phyloP scores from a whole-genome alignment of 2,113 vertebrate genomes.

The Cnemophilus loriae region DNA sequence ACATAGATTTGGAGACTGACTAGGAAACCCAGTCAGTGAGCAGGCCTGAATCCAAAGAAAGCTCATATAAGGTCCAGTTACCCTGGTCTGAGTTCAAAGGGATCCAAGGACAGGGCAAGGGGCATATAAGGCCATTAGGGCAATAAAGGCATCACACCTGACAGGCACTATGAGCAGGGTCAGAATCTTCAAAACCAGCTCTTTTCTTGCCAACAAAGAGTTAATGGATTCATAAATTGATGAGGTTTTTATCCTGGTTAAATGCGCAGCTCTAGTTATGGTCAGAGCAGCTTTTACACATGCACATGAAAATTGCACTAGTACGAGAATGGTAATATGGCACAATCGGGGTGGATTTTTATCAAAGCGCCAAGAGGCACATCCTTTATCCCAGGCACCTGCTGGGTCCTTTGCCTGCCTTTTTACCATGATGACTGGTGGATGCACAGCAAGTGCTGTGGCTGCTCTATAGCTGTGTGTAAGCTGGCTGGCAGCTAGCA shows the following conservation, averaged over 20 bases:
- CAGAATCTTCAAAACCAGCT: neutral
- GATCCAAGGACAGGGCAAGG: fast-evolving
- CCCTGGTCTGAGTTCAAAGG: neutral
- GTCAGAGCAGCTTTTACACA: neutral
- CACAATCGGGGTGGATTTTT: neutral
- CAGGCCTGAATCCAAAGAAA: neutral
- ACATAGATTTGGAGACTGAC: neutral
- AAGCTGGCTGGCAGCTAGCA: neutral
- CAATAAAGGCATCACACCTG: neutral
- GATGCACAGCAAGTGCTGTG: neutral
- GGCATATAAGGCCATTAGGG: neutral
- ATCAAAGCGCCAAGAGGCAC: neutral
- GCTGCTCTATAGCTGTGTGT: neutral
- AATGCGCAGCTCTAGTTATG: neutral
- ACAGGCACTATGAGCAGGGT: neutral
- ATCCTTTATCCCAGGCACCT: neutral
- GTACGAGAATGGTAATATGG: neutral
- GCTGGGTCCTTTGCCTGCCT: neutral
- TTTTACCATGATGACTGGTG: neutral
- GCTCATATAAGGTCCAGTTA: neutral
- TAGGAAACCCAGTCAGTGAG: neutral
- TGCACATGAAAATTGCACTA: neutral
- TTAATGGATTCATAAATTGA: neutral
- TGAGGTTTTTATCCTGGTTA: neutral
- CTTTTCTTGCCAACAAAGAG: neutral